phyloP scores from a whole-genome alignment of 2,888 invertebrate species.

The Epinotia brunnichana region DNA sequence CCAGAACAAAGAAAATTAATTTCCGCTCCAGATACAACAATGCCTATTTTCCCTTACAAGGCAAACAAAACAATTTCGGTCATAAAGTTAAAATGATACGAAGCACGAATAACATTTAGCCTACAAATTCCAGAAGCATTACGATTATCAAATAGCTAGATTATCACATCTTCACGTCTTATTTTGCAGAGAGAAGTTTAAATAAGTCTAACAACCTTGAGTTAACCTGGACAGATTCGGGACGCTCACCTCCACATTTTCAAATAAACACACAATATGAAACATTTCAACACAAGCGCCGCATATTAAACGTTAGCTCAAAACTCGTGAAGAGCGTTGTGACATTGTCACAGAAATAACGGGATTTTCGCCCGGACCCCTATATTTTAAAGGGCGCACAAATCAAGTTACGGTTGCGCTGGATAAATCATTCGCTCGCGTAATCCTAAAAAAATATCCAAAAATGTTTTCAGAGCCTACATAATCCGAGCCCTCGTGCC shows the following conservation, averaged over 20 bases:
- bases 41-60: conserved; percentile 45
- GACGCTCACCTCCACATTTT: conserved; percentile 19
- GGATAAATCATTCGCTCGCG: conserved; percentile 36
- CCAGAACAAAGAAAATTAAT: conserved; percentile 56
- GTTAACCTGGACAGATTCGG: background rate
- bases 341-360: conserved; percentile 27
- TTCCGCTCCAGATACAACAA: conserved; percentile 54
- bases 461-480: conserved; percentile 30
- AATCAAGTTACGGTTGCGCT: conserved; percentile 32
- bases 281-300: conserved; percentile 15
- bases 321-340: conserved; percentile 19
- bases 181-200: conserved; percentile 3
- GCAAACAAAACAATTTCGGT: conserved; percentile 45
- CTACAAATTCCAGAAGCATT: conserved; percentile 2
- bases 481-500: conserved; percentile 27
- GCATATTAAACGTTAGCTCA: conserved; percentile 10
- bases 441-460: conserved; percentile 35
- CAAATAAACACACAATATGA: conserved; percentile 4
- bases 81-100: conserved; percentile 30
- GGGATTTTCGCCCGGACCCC: conserved; percentile 26
- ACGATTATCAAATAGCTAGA: conserved; percentile 5
- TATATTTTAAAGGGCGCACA: conserved; percentile 28
- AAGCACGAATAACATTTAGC: conserved; percentile 1
- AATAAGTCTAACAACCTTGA: conserved; percentile 9
- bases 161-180: background rate